Evolutionary conservation across 2,113 vertebrate genomes (phyloP), one percentile per base, ranked within the genome.

Genomic region (Hucho hucho): DNA sequence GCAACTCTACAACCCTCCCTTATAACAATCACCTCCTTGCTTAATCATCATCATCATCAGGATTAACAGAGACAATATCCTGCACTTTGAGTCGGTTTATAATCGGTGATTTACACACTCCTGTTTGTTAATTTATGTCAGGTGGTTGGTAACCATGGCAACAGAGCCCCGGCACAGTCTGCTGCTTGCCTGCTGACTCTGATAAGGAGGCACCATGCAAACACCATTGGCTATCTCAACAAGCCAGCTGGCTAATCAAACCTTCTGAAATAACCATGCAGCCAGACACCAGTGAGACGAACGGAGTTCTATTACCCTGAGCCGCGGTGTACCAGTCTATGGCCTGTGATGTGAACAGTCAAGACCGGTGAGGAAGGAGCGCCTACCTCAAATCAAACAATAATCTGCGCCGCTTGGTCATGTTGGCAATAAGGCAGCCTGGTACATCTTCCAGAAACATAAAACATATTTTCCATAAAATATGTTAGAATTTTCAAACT

Each of bases 71-170:
- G 58, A 4, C 20, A 20, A 22, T 59, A 22, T n/a, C 16, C n/a
- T 6, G 18, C 37, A 37, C n/a, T n/a, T 14, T 59, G n/a, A 59
- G n/a, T n/a, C 4, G 0, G 58, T 66, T 64, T 28, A 29, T n/a
- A 22, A 37, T 4, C 47, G 66, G 66, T 69, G 66, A 24, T 69
- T 69, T 24, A 7, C 3, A 20, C 18, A n/a, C 58, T 59, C 18
- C 58, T 4, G 4, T 63, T n/a, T 9, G 20, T 67, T 28, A 5
- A 25, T 67, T 64, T 49, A 7, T 64, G n/a, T 18, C 61, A 73
- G 72, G 49, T 47, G 32, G 65, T 20, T 49, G 59, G 72, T 73
- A 49, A 43, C 72, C 61, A 49, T 47, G 24, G 46, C 37, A 59
- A 73, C 43, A 25, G 6, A 25, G 3, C 61, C 14, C 22, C 13